A percentile compares a stretch with the other conserved stretches of the same genome.
Evolutionary conservation across 1,140 invertebrate species (phyloP).

Genomic region (Phortica variegata): DNA sequence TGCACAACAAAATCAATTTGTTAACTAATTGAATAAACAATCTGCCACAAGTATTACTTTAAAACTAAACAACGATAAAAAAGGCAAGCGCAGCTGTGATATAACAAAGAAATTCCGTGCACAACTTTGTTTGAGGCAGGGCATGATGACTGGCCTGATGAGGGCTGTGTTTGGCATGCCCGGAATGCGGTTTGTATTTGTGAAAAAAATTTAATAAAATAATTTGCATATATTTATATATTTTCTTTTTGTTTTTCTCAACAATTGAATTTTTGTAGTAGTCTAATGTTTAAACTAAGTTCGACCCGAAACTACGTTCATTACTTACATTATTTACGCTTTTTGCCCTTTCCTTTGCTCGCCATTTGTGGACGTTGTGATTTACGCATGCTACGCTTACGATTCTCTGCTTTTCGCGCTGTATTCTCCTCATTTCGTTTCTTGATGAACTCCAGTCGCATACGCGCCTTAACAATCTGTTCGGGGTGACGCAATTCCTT

Average conservation of each 20-base stretch:
- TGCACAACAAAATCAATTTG: too few species aligned
- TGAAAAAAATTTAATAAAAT: not conserved
- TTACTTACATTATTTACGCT: conserved; percentile 5
- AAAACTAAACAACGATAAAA: too few species aligned
- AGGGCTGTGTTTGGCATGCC: too few species aligned
- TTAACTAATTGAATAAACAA: too few species aligned
- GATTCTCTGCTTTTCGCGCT: conserved; percentile 35
- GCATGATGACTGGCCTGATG: too few species aligned
- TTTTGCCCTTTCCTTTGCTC: conserved; percentile 6
- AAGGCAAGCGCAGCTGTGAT: too few species aligned
- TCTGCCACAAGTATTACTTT: too few species aligned
- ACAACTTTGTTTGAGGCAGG: too few species aligned
- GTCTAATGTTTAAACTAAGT: too few species aligned
- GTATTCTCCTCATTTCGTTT: conserved; percentile 40
- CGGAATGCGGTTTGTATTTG: too few species aligned
- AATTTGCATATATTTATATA: not conserved
- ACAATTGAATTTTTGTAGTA: not conserved
- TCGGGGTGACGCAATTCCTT: conserved; percentile 68
- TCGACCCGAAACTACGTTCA: not conserved
- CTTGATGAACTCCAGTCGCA: conserved; percentile 50
- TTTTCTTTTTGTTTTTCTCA: not conserved
- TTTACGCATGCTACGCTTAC: conserved; percentile 51
- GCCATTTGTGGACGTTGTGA: conserved; percentile 25
- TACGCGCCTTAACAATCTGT: conserved; percentile 69
- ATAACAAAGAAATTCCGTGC: too few species aligned